phyloP scores from a whole-genome alignment of 1,140 invertebrate genomes.

The Drosophila funebris region DNA sequence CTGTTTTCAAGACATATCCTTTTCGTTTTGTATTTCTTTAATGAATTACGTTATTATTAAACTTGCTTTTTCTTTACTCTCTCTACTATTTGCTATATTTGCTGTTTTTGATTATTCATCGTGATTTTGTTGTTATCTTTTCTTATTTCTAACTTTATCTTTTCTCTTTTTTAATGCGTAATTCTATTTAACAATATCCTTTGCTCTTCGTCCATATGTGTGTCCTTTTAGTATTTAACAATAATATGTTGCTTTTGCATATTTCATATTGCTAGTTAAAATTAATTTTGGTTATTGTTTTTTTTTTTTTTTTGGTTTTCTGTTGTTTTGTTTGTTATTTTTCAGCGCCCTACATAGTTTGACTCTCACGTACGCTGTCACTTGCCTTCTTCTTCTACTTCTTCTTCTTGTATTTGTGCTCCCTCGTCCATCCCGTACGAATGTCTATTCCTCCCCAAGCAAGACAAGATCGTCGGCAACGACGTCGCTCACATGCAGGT shows the following conservation, averaged over 20 bases:
- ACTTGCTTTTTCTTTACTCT: constrained; percentile 53
- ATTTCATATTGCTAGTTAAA: constrained; percentile 76
- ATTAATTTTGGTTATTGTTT: constrained; percentile 63
- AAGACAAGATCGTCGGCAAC: constrained; percentile 96
- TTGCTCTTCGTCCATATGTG: constrained; percentile 67
- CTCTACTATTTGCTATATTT: constrained; percentile 67
- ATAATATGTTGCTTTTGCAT: constrained; percentile 69
- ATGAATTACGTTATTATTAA: constrained; percentile 5
- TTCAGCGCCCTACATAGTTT: constrained; percentile 76
- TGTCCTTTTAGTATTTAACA: constrained; percentile 67
- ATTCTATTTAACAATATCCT: constrained; percentile 80
- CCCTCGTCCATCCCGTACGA: background rate
- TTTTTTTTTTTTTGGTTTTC: constrained; percentile 41
- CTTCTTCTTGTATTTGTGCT: constrained; percentile 17
- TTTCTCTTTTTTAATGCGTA: constrained; percentile 54
- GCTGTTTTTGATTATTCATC: constrained; percentile 78
- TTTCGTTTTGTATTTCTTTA: constrained; percentile 41
- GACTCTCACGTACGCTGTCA: constrained; percentile 74
- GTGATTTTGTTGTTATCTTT: constrained; percentile 36
- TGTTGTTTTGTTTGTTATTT: constrained; percentile 52
- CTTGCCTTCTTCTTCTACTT: constrained; percentile 20
- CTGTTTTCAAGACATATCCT: constrained; percentile 30
- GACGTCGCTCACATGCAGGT: constrained; percentile 97
- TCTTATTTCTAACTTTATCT: constrained; percentile 24
- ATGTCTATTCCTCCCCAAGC: constrained; percentile 88